Percentiles rank a stretch among this genome's conserved stretches.
Evolutionary conservation across 2,797 vertebrate genomes (phyloP).

Genomic region (Acrossocheilus wenchowensis): DNA sequence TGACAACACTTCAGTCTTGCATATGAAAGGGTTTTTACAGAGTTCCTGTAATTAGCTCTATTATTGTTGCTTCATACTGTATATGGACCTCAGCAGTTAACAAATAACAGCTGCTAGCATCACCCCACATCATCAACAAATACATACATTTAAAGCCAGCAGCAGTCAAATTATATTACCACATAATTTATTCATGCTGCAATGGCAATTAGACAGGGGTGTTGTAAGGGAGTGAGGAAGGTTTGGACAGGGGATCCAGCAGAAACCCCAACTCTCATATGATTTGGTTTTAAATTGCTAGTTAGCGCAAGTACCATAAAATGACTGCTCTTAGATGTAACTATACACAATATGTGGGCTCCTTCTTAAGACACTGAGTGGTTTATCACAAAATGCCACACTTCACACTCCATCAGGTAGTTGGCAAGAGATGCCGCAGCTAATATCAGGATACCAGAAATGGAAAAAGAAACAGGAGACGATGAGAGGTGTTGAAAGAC

Average conservation of each 20-base stretch:
- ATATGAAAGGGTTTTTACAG: neutral
- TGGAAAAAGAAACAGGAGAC: neutral
- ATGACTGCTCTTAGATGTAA: neutral
- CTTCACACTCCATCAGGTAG: conserved; percentile 18
- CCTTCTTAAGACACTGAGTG: neutral
- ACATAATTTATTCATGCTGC: neutral
- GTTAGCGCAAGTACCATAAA: neutral
- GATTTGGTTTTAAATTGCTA: neutral
- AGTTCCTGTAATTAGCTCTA: conserved; percentile 1
- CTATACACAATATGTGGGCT: neutral
- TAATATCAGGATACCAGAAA: conserved; percentile 2
- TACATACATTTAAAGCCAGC: neutral
- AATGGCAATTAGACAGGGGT: neutral
- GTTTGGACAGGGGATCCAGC: neutral
- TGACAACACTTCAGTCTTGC: neutral
- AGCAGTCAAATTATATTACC: neutral
- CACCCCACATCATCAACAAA: neutral
- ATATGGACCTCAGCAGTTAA: neutral
- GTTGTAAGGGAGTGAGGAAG: neutral
- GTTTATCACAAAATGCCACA: neutral
- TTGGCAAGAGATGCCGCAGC: neutral
- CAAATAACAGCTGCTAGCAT: neutral
- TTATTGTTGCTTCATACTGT: neutral
- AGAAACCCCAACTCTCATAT: neutral
- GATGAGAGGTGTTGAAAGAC: neutral